These are phyloP conservation scores for Opisthocomus hoazin DNA, from an alignment of 2,113 vertebrate genomes.

Conservation along the genomic window DNA sequence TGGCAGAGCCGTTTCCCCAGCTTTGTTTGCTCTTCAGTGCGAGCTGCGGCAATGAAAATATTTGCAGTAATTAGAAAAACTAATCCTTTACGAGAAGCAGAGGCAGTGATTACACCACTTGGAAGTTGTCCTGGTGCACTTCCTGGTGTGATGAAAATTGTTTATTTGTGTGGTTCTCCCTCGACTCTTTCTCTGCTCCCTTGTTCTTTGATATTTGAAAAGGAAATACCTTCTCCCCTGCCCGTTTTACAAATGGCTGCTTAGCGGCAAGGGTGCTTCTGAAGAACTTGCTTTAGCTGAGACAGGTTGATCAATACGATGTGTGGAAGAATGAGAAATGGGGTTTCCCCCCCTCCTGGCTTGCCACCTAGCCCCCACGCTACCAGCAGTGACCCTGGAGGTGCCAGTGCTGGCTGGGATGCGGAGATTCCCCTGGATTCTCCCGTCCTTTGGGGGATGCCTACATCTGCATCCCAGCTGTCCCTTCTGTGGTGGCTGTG, in stretches of 20 bases:
- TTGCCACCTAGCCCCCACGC: not conserved
- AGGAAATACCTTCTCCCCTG: not conserved
- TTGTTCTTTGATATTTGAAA: not conserved
- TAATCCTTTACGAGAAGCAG: constrained; percentile 33
- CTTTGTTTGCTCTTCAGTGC: constrained; percentile 18
- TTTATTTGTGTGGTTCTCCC: not conserved
- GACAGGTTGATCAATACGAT: not conserved
- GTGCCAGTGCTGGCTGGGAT: not conserved
- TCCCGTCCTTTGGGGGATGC: not conserved
- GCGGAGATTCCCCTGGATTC: not conserved
- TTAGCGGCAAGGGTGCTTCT: not conserved
- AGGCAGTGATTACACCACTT: constrained; percentile 34
- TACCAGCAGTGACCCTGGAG: not conserved
- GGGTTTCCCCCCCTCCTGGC: not conserved
- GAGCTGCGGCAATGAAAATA: constrained; percentile 37
- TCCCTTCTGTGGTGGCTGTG: not conserved
- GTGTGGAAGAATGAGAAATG: not conserved
- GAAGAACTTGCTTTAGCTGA: not conserved
- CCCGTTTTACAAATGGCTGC: not conserved
- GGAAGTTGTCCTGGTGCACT: not conserved
- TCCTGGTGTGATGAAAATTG: constrained; percentile 18
- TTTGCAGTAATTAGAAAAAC: constrained; percentile 50
- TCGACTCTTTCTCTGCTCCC: not conserved
- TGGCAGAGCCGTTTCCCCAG: not conserved
- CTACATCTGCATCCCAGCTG: not conserved